phyloP scores from a whole-genome alignment of 2,797 vertebrate genomes.

The Nasua narica region DNA sequence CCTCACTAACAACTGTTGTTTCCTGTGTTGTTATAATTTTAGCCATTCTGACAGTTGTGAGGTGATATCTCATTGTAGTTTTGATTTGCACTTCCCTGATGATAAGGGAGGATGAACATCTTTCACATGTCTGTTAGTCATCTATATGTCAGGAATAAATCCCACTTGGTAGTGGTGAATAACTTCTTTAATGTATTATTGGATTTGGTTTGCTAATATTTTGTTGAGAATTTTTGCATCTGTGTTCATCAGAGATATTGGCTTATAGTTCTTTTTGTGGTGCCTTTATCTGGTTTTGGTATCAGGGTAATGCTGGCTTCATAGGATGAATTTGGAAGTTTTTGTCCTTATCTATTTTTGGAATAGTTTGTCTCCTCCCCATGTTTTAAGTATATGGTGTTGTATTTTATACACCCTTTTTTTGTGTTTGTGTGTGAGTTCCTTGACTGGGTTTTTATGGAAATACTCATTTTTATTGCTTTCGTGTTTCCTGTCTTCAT shows the following conservation, averaged over 20 bases:
- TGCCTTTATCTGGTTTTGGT: too few relatives aligned
- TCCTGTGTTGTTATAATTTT: background rate
- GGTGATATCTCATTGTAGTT: background rate
- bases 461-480: background rate
- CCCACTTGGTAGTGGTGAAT: too few relatives aligned
- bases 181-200: too few relatives aligned
- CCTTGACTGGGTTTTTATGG: background rate
- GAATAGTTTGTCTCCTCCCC: background rate
- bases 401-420: background rate
- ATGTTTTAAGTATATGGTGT: background rate
- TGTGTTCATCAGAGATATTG: too few relatives aligned
- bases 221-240: too few relatives aligned
- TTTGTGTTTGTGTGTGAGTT: background rate
- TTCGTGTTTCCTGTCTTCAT: background rate
- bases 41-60: background rate
- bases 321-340: background rate
- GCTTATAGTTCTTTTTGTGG: too few relatives aligned
- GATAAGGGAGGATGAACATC: too few relatives aligned
- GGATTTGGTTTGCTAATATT: too few relatives aligned
- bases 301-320: background rate
- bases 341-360: background rate
- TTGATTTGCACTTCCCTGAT: too few relatives aligned
- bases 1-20: background rate
- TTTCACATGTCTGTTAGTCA: too few relatives aligned
- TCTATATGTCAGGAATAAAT: too few relatives aligned